Evolutionary conservation across 2,797 vertebrate species (phyloP), one percentile per base, ranked within the genome.

Genomic region (Sorex maritimensis): DNA sequence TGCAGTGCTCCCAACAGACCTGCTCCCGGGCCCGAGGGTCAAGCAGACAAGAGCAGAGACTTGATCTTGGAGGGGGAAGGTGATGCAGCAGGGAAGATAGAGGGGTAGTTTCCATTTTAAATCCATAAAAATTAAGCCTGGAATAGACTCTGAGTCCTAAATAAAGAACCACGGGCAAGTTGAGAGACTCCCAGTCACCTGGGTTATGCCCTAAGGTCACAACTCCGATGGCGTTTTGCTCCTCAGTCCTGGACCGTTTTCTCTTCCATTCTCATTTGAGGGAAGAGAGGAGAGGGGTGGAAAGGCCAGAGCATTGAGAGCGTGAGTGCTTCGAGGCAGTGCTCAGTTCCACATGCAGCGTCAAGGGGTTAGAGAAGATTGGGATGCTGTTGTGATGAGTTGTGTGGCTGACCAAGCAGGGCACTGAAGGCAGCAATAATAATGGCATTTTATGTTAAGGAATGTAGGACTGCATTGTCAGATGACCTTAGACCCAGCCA

Each of bases 301-400:
- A 71, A 55, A 13, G 26, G 28, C 6, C 52, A 67, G 73, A 63
- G n/a, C 72, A 68, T 63, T 34, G 65, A 14, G 44, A 71, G 41
- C 41, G 30, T 82, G 68, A 44, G 34, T 73, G 41, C 80, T 73
- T 67, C 14, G 24, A 26, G 0, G 63, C 73, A 72, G 30, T 75
- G 55, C 21, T 80, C 72, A 65, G 0, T 85, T 68, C 19, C 38
- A 19, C 17, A 11, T 5, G 10, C 34, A 67, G 75, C 15, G 4
- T 69, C 63, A 95, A 14, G 30, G 26, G 81, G 49, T 77, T 90
- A 69, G 84, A 52, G 0, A 13, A 80, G n/a, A 68, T 94, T 46
- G 84, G 78, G 75, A 72, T 72, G 94, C 17, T 77, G 81, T 93
- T 88, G 65, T 49, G 52, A 75, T 85, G 52, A 55, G 44, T 75